Conservation (phyloP, 2,888 invertebrate species). For the Conomelus anceps region DNA sequence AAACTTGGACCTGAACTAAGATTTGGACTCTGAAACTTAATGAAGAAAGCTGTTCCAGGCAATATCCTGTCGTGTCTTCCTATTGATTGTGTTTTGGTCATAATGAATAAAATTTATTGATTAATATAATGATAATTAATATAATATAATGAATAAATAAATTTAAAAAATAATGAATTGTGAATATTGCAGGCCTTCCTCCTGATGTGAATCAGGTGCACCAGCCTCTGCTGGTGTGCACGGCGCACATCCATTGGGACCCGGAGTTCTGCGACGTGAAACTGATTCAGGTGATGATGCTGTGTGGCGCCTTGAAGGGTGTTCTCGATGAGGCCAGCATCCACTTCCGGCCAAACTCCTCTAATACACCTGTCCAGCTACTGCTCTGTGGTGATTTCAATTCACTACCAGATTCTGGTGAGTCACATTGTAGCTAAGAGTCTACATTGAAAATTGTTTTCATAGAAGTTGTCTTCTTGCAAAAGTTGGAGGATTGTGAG, state of each 20-base stretch:
- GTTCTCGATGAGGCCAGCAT: conserved; percentile 82
- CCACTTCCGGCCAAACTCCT: conserved; percentile 65
- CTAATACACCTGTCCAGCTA: conserved; percentile 75
- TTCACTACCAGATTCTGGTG: conserved; percentile 92
- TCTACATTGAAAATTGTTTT: not conserved
- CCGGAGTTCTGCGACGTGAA: conserved; percentile 99
- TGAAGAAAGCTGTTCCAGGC: too few species aligned
- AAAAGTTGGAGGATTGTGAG: too few species aligned
- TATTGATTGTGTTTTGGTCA: too few species aligned
- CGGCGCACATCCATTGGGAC: conserved; percentile 99
- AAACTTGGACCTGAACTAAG: too few species aligned
- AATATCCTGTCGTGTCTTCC: too few species aligned
- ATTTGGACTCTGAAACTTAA: too few species aligned
- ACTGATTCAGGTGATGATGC: conserved; percentile 99
- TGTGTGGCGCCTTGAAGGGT: conserved; percentile 85
- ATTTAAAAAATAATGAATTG: too few species aligned
- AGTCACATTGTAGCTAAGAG: not conserved
- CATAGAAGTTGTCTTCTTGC: not conserved
- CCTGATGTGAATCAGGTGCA: conserved; percentile 67
- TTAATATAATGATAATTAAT: too few species aligned
- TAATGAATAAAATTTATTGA: too few species aligned
- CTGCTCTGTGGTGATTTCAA: conserved; percentile 97
- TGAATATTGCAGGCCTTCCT: conserved; percentile 54
- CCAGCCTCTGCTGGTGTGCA: conserved; percentile 89
- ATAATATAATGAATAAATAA: too few species aligned